phyloP scores from a whole-genome alignment of 2,888 invertebrate species.

The Carterocephalus palaemon region DNA sequence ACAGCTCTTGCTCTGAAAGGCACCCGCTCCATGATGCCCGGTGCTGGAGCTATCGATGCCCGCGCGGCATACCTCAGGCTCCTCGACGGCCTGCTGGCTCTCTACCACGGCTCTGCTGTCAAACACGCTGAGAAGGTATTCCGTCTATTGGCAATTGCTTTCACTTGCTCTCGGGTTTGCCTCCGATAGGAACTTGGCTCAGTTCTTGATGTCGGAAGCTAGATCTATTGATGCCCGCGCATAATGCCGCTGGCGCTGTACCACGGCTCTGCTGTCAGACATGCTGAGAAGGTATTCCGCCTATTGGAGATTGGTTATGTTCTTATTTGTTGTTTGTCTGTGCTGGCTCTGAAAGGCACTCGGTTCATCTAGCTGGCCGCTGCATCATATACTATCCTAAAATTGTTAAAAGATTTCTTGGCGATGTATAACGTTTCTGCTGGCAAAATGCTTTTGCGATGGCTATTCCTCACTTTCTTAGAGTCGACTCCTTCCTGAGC shows the following conservation, averaged over 20 bases:
- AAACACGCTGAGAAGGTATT: conserved; percentile 80
- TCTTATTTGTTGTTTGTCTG: too few species aligned
- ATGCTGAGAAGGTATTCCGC: conserved; percentile 75
- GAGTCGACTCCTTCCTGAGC: too few species aligned
- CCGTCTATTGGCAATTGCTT: too few species aligned
- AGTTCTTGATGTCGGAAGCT: conserved; percentile 71
- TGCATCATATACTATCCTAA: conserved; percentile 68
- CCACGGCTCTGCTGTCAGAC: conserved; percentile 83
- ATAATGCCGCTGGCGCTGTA: conserved; percentile 81
- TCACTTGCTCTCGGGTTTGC: too few species aligned
- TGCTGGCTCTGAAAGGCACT: conserved; percentile 61
- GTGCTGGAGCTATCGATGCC: conserved; percentile 66
- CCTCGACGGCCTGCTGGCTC: conserved; percentile 81
- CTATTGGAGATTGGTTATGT: too few species aligned
- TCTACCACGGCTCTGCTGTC: conserved; percentile 83
- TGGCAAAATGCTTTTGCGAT: too few species aligned
- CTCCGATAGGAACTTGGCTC: conserved; percentile 63
- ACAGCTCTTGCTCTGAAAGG: conserved; percentile 64
- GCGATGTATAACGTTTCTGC: conserved; percentile 83
- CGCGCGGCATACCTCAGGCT: conserved; percentile 77
- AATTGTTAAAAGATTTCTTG: conserved; percentile 69
- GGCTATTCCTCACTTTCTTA: too few species aligned
- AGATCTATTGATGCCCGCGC: conserved; percentile 65
- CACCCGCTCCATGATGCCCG: conserved; percentile 68
- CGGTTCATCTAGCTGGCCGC: conserved; percentile 73